Evolutionary conservation across 1,140 invertebrate genomes (phyloP).

Genomic region (Zaprionus taronus): DNA sequence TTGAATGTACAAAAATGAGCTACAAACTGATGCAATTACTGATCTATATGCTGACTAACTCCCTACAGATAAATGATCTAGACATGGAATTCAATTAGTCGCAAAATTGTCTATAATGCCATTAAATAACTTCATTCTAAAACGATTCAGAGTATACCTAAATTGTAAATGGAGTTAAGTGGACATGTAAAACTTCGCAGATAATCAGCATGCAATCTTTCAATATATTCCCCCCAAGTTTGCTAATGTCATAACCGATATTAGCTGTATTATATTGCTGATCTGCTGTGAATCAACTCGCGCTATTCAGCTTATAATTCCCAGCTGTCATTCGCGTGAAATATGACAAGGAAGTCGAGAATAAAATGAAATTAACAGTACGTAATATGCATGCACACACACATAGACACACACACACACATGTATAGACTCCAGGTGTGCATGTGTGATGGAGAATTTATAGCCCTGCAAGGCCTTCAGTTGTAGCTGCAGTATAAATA

Average conservation of each 20-base stretch:
- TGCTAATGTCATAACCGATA: background rate
- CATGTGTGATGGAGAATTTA: conserved; percentile 50
- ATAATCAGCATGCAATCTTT: background rate
- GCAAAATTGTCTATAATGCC: too few relatives aligned
- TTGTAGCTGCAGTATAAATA: conserved; percentile 58
- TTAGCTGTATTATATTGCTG: background rate
- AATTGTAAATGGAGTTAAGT: background rate
- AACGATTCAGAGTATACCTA: background rate
- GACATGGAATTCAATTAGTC: too few relatives aligned
- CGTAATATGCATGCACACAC: conserved; percentile 5
- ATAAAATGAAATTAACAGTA: conserved; percentile 54
- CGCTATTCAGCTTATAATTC: background rate
- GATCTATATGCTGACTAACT: too few relatives aligned
- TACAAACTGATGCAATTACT: too few relatives aligned
- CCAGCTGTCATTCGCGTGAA: background rate
- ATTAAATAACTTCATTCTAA: too few relatives aligned
- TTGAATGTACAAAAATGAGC: too few relatives aligned
- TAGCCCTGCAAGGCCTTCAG: conserved; percentile 61
- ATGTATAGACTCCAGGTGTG: conserved; percentile 12
- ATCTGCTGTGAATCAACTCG: background rate
- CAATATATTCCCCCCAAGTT: background rate
- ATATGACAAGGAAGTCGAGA: conserved; percentile 32
- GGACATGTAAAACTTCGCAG: background rate
- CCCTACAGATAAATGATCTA: too few relatives aligned
- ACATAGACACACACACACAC: background rate